Conservation (phyloP, 2,113 vertebrate species). For the Pituophis catenifer region DNA sequence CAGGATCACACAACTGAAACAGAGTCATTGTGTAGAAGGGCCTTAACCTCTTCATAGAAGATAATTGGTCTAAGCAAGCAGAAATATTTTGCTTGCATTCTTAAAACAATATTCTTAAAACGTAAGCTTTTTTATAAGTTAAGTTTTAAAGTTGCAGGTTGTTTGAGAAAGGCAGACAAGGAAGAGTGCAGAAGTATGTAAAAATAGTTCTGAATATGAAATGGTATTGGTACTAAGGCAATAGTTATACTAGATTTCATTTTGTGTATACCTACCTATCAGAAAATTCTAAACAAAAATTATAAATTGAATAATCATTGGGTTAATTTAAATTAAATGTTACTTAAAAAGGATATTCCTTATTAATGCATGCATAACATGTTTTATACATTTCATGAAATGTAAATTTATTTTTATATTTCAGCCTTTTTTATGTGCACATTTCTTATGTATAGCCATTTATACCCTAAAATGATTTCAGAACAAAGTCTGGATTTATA, state of each 20-base stretch:
- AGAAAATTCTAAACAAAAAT: slow-evolving; percentile 1
- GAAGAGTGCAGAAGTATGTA: neutral
- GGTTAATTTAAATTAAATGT: neutral
- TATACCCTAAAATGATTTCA: neutral
- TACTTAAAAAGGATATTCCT: neutral
- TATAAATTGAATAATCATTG: neutral
- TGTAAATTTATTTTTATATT: neutral
- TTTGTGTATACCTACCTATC: neutral
- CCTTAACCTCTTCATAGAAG: neutral
- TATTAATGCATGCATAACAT: too few species aligned
- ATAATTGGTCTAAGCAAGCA: neutral
- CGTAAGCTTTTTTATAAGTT: neutral
- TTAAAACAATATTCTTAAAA: neutral
- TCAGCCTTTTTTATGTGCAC: neutral
- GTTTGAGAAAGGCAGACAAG: neutral
- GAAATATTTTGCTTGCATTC: neutral
- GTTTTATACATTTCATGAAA: too few species aligned
- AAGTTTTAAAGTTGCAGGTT: neutral
- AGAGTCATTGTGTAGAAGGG: neutral
- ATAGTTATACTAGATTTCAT: slow-evolving; percentile 1
- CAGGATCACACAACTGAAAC: neutral
- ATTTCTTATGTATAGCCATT: neutral
- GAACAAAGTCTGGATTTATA: neutral
- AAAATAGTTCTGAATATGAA: slow-evolving; percentile 12
- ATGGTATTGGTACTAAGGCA: slow-evolving; percentile 37